These are phyloP conservation scores for Chloroceryle aenea DNA, from an alignment of 2,113 vertebrate species.

Conservation along the genomic window DNA sequence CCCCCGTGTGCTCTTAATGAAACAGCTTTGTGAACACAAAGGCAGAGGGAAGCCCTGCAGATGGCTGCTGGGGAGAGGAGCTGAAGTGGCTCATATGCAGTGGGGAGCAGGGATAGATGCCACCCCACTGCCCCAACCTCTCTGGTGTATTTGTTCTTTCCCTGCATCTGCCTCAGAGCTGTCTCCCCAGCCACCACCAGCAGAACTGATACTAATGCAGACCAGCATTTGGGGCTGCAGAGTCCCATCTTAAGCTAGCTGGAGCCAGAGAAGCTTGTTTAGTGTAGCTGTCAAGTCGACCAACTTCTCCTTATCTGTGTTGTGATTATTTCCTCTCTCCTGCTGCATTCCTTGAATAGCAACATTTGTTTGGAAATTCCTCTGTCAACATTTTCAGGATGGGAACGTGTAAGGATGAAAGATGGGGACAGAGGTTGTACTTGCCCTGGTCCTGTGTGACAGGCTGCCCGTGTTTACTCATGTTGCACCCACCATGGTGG, in stretches of 20 bases:
- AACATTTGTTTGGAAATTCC: conserved; percentile 25
- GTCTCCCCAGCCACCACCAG: background rate
- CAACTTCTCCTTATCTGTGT: background rate
- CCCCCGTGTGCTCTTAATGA: accelerated
- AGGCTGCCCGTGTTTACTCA: background rate
- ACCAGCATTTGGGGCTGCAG: accelerated
- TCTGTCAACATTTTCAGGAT: background rate
- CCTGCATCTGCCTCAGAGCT: background rate
- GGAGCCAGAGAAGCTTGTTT: background rate
- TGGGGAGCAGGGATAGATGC: accelerated
- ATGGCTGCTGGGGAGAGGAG: background rate
- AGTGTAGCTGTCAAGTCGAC: background rate
- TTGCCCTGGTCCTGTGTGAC: background rate
- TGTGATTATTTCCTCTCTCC: background rate
- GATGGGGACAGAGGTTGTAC: background rate
- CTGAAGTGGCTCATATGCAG: accelerated
- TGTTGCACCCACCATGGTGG: accelerated
- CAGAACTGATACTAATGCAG: background rate
- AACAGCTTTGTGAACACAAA: background rate
- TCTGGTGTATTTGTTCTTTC: background rate
- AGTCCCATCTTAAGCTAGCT: background rate
- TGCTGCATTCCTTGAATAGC: conserved; percentile 39
- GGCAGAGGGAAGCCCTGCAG: accelerated
- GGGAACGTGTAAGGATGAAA: background rate
- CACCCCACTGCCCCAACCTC: accelerated